Percentiles rank a stretch among this genome's conserved stretches.
phyloP scores from a whole-genome alignment of 2,888 invertebrate genomes.

The Entomobrya proxima region DNA sequence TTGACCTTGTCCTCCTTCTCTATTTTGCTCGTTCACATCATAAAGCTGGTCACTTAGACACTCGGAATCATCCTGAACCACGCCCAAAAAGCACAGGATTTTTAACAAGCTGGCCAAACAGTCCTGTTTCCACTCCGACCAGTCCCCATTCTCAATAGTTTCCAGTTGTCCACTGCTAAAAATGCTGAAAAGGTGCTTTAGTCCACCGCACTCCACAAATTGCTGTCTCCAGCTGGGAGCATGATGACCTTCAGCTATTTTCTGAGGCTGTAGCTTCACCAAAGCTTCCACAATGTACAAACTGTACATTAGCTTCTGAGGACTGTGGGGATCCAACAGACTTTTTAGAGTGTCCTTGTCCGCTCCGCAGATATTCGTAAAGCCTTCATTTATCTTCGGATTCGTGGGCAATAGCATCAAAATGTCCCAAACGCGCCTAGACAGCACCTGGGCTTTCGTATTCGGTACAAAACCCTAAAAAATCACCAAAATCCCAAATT shows the following conservation, averaged over 20 bases:
- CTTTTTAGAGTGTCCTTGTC: slow-evolving; percentile 82
- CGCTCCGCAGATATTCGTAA: slow-evolving; percentile 82
- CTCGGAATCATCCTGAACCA: slow-evolving; percentile 78
- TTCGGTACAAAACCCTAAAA: slow-evolving; percentile 83
- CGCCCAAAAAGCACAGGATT: slow-evolving; percentile 90
- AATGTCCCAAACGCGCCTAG: slow-evolving; percentile 95
- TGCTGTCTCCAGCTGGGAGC: slow-evolving; percentile 83
- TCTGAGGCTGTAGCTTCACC: slow-evolving; percentile 68
- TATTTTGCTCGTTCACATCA: slow-evolving; percentile 75
- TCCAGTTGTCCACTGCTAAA: slow-evolving; percentile 92
- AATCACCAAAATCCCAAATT: background rate
- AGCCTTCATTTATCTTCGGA: slow-evolving; percentile 89
- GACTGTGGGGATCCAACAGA: slow-evolving; percentile 90
- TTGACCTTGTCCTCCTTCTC: no score
- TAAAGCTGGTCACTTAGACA: slow-evolving; percentile 74
- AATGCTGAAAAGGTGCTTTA: slow-evolving; percentile 92
- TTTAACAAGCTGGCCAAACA: slow-evolving; percentile 92
- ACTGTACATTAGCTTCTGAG: slow-evolving; percentile 96
- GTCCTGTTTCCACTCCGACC: slow-evolving; percentile 95
- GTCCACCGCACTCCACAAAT: slow-evolving; percentile 91
- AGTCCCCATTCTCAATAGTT: slow-evolving; percentile 82
- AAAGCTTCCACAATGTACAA: slow-evolving; percentile 92
- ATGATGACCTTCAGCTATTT: background rate
- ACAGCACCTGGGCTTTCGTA: slow-evolving; percentile 91
- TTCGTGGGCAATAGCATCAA: slow-evolving; percentile 93